A percentile compares a stretch with the other conserved stretches of the same genome.
phyloP scores from a whole-genome alignment of 2,888 invertebrate genomes.

The Luperina testacea region DNA sequence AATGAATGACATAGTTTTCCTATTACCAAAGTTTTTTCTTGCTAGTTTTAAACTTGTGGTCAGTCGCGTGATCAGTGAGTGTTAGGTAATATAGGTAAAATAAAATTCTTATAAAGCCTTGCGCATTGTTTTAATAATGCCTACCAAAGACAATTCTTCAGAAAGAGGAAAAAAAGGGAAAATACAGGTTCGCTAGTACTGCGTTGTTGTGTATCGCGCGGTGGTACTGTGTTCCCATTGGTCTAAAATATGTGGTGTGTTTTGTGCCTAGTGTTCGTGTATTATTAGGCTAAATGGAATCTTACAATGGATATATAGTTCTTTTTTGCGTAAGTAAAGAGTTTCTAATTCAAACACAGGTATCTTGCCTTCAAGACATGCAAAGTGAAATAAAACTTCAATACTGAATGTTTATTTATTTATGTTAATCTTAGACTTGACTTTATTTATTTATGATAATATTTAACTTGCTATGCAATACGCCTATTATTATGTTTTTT shows the following conservation, averaged over 20 bases:
- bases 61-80: slow-evolving; percentile 22
- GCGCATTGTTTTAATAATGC: slow-evolving; percentile 32
- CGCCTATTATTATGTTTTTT: neutral
- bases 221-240: neutral
- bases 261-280: neutral
- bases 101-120: neutral
- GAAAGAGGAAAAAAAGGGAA: slow-evolving; percentile 18
- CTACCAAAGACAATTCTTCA: neutral
- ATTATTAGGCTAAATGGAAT: neutral
- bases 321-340: neutral
- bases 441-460: slow-evolving; percentile 34
- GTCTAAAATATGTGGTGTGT: neutral
- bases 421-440: slow-evolving; percentile 12
- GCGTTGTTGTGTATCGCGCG: neutral
- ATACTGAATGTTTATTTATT: slow-evolving; percentile 36
- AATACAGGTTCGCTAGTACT: slow-evolving; percentile 28
- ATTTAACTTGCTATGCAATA: neutral
- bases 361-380: slow-evolving; percentile 2
- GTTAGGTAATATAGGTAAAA: slow-evolving; percentile 26
- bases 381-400: neutral
- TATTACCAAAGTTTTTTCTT: slow-evolving; percentile 35
- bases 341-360: slow-evolving; percentile 1
- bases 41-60: slow-evolving; percentile 42
- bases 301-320: neutral
- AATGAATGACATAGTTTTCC: slow-evolving; percentile 54